Evolutionary conservation across 2,797 vertebrate species (phyloP), one percentile per base, ranked within the genome.

Genomic region (Orientallactaga sibirica): DNA sequence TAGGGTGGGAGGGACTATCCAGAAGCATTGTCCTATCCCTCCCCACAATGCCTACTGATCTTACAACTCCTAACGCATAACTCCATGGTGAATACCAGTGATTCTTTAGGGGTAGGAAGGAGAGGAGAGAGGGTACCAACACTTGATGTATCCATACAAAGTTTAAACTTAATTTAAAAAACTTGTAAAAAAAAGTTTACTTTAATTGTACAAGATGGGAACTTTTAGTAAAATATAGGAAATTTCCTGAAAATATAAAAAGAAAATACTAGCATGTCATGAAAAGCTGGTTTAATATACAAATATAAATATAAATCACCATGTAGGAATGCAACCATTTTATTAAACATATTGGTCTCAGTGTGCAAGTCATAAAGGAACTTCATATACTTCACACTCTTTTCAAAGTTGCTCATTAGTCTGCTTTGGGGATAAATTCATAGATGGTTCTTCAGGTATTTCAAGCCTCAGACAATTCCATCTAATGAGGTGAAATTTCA

Each of bases 231-330:
- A 87, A 12, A 24, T 67, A 19, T 48, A 20, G 81, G 41, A 29
- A 20, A 71, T 73, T 95, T 86, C 12, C 33, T 85, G 55, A 95
- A 95, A 92, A 66, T 82, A 58, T 91, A 83, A 79, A 92, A 82
- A 79, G 27, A 18, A 62, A 88, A 73, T 68, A 33, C 8, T 79
- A 79, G 4, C 3, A 58, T 68, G 84, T 66, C 76, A 14, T 48
- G 86, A 85, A 82, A 7, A 62, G 2, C 41, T 58, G 48, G 9
- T 81, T 67, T 92, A 86, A 83, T 87, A 92, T n/a, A 27, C 7
- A 79, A 61, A 7, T 79, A 88, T 68, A 62, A 76, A 79, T 88
- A 33, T 77, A 88, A 91, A 88, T 71, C 20, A 73, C 2, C 64
- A 10, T 61, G 19, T 1, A 86, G 3, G 48, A 74, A 90, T 52